Evolutionary conservation across 2,113 vertebrate genomes (phyloP).

Genomic region (Anolis carolinensis): DNA sequence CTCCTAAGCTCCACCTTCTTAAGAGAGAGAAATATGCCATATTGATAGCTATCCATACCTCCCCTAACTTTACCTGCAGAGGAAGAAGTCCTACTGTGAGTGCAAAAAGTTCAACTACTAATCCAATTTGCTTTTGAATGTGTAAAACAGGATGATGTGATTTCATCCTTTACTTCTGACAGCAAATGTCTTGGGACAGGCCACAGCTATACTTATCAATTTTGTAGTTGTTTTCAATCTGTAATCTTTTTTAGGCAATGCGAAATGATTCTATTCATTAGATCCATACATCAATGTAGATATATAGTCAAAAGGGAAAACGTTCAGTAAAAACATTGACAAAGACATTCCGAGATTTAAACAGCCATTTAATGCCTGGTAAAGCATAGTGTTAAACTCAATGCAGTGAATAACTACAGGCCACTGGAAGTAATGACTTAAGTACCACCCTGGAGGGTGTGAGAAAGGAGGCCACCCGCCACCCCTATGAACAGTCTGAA

Average conservation of each 20-base stretch:
- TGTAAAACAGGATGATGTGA: too few relatives aligned
- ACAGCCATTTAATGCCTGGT: constrained; percentile 18
- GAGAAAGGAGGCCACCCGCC: background rate
- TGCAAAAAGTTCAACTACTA: too few relatives aligned
- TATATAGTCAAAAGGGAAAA: too few relatives aligned
- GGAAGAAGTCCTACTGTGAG: background rate
- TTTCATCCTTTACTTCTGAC: too few relatives aligned
- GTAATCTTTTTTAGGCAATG: background rate
- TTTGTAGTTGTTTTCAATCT: too few relatives aligned
- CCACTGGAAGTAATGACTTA: background rate
- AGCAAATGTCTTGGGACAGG: too few relatives aligned
- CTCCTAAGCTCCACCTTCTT: too few relatives aligned
- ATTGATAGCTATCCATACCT: too few relatives aligned
- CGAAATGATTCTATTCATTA: background rate
- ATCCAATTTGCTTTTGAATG: too few relatives aligned
- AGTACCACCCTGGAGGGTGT: background rate
- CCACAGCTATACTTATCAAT: too few relatives aligned
- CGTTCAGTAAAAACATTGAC: background rate
- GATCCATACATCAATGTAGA: constrained; percentile 18
- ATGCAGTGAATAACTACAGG: background rate
- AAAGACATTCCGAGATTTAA: background rate
- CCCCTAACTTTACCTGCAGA: background rate
- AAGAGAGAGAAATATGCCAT: too few relatives aligned
- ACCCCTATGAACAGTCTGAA: background rate
- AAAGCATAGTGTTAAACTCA: constrained; percentile 21